These are phyloP conservation scores for Erpetoichthys calabaricus DNA, from an alignment of 2,797 vertebrate species.

Conservation along the genomic window DNA sequence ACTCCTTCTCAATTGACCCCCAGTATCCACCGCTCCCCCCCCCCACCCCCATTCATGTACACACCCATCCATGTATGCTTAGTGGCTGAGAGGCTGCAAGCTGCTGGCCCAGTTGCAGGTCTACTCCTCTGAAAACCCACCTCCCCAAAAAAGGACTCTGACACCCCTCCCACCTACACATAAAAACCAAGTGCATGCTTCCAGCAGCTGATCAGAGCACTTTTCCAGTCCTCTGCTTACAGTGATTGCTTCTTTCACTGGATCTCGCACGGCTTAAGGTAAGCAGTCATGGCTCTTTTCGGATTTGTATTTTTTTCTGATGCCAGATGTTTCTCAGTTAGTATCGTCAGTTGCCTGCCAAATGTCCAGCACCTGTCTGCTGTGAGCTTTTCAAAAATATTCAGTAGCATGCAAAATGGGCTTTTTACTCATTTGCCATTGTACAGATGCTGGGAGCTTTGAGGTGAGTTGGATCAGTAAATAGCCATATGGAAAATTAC, in stretches of 20 bases:
- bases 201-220: slow-evolving; percentile 61
- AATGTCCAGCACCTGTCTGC: slow-evolving; percentile 16
- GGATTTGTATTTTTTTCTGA: slow-evolving; percentile 18
- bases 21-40: too few relatives aligned
- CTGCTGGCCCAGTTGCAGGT: slow-evolving; percentile 27
- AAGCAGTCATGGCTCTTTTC: slow-evolving; percentile 33
- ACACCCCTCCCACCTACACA: slow-evolving; percentile 84
- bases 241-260: slow-evolving; percentile 47
- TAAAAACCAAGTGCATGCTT: slow-evolving; percentile 82
- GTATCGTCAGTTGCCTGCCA: slow-evolving; percentile 17
- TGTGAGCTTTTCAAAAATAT: neutral
- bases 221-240: slow-evolving; percentile 49
- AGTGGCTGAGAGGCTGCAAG: slow-evolving; percentile 18
- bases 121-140: slow-evolving; percentile 39
- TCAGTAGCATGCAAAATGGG: too few relatives aligned
- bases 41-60: too few relatives aligned
- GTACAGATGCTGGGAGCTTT: too few relatives aligned
- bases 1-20: too few relatives aligned
- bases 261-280: slow-evolving; percentile 56
- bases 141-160: slow-evolving; percentile 40
- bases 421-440: neutral
- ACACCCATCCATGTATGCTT: too few relatives aligned
- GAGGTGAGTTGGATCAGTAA: neutral
- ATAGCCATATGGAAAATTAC: too few relatives aligned
- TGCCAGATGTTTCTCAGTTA: slow-evolving; percentile 25